Evolutionary conservation across 2,113 vertebrate species (phyloP), one percentile per base, ranked within the genome.

Genomic region (Elachura formosa): DNA sequence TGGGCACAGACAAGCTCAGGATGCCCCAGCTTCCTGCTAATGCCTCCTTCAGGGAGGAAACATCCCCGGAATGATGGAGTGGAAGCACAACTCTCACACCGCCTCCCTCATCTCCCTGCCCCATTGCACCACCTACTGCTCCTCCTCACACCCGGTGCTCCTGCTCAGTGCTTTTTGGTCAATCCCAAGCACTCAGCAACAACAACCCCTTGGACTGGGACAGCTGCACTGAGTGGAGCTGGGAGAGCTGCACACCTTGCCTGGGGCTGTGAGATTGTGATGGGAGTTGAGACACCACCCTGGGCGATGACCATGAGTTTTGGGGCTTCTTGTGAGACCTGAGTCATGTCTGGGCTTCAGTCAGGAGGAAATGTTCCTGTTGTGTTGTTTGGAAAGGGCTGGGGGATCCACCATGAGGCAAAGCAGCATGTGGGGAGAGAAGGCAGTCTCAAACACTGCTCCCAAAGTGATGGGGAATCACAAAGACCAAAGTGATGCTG

Each of bases 101-200:
- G 1, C 56, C 21, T 66, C 48, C 46, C 43, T 81, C 58, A 43
- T 6, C n/a, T 68, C 40, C 31, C 24, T 25, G 18, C 8, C 62
- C 33, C 0, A 0, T 5, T 3, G 2, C 15, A 12, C 38, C 34
- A 17, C 52, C 34, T 14, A 7, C 72, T 2, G 0, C 49, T 64
- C 29, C 29, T 79, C 31, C 87, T 52, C 8, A 3, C 0, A 0
- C n/a, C 46, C 6, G 0, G 6, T 43, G 45, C 34, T 66, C 62
- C 48, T 63, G 22, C 23, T 19, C 23, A 22, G 38, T 11, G 40
- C 4, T 9, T 41, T 82, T 76, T 15, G 34, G 36, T 62, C 72
- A 58, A 11, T 33, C 45, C 67, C 26, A 72, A 9, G 8, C n/a
- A 13, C 34, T 16, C 1, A 4, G 29, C 38, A 83, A 8, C 14